phyloP scores from a whole-genome alignment of 2,113 vertebrate species.

The Corythornis cristatus region DNA sequence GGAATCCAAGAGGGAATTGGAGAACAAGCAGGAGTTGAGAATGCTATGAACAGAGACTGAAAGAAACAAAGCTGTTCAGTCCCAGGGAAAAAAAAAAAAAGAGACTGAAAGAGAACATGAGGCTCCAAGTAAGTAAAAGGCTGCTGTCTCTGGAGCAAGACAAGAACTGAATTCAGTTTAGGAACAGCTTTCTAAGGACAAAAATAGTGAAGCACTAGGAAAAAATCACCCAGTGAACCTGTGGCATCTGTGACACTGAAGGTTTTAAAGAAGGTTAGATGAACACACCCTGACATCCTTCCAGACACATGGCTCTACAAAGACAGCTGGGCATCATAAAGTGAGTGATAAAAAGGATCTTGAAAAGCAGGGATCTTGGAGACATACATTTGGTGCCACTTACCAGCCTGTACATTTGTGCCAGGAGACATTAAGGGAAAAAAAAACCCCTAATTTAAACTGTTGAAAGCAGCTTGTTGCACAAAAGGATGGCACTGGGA shows the following conservation, averaged over 20 bases:
- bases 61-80: not conserved
- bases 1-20: not conserved
- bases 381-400: not conserved
- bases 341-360: not conserved
- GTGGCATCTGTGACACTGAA: not conserved
- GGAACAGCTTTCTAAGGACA: not conserved
- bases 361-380: conserved; percentile 5
- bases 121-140: not conserved
- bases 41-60: not conserved
- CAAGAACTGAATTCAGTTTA: not conserved
- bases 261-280: not conserved
- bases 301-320: not conserved
- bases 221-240: not conserved
- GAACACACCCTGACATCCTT: not conserved
- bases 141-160: not conserved
- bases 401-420: not conserved
- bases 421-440: not conserved
- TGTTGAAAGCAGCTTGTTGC: not conserved
- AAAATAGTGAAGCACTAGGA: not conserved
- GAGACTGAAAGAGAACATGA: not conserved
- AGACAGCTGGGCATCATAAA: not conserved
- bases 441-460: not conserved
- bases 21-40: not conserved
- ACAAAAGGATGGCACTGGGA: conserved; percentile 8
- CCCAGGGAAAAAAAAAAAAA: not conserved